Evolutionary conservation across 2,113 vertebrate genomes (phyloP), one percentile per base, ranked within the genome.

Genomic region (Sphyrna mokarran): DNA sequence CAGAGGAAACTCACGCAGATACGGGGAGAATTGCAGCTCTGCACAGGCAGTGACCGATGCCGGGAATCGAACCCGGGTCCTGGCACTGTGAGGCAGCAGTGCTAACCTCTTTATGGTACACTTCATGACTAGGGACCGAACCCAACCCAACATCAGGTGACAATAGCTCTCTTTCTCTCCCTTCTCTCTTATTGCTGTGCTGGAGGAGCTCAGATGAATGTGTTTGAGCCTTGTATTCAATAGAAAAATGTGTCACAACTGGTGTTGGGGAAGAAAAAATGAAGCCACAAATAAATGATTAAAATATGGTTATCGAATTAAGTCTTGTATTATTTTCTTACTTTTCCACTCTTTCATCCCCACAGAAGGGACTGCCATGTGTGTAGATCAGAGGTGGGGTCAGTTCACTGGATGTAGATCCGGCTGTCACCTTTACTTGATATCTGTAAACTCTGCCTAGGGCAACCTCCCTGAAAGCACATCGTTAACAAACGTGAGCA

Each of bases 341-440:
- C 99, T 16, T 96, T 83, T 98, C 97, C 95, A 98, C 97, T 96
- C 97, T 97, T 63, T 98, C 98, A 72, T 99, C 98, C 33, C 99
- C 99, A 33, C 99, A 99, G 97, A 98, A 99, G 78, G 98, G 96
- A 11, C 98, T 95, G 94, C 98, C 98, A 0, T 98, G 98, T 58
- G 97, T 96, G 7, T 99, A 98, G 96, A 97, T 0, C 0, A 99
- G 97, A 0, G 98, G 96, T 26, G 98, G 98, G 0, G 99, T 99
- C 0, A 97, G 96, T 96, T 98, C 98, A 96, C 98, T 98, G n/a
- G 98, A 95, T 61, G 97, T 96, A 66, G 97, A 96, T 10, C 97
- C 98, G 40, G 97, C 97, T 86, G 98, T 96, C 26, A 98, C 98
- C 96, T 98, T 98, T 90, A 99, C 97, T 83, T 97, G 98, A 96